Evolutionary conservation across 2,888 invertebrate species (phyloP), one percentile per base, ranked within the genome.

Genomic region (Athalia circularis): DNA sequence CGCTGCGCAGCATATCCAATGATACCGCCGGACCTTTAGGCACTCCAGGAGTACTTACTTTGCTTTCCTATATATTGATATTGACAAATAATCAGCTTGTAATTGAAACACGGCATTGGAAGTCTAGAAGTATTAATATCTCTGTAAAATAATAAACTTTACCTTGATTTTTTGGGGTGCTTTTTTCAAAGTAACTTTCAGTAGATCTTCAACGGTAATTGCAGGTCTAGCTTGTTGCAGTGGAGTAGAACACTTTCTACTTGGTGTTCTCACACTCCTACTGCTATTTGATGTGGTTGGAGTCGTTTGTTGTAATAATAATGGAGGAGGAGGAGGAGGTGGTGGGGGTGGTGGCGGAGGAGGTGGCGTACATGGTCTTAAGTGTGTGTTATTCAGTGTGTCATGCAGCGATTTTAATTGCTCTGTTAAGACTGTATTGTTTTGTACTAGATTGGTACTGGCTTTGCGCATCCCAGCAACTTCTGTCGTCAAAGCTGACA

Each of bases 141-240:
- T 61, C n/a, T 9, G 6, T 8, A 50, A 15, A 68, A 54, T 68
- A 9, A 11, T 11, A 5, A 43, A 68, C 29, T 45, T 50, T 85
- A 88, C 88, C 82, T 87, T 87, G 45, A 80, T 67, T 64, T 77
- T 85, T 65, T 84, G 85, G 2, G 88, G 86, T 11, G 88, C 88
- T 80, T 90, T 90, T 80, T 85, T 89, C 43, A 90, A 79, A 11
- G 86, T 89, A 15, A 90, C 89, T 83, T 88, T 89, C 48, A 87
- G 79, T 67, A 90, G 84, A 83, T 90, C 90, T 48, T 90, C 89
- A 6, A 89, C 88, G 5, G 90, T 90, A 52, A 90, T 90, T n/a
- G 84, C 50, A 3, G 88, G 88, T 77, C 90, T 85, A 48, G 77
- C 82, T 11, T 78, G 43, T n/a, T 78, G 13, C 15, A 84, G 65